These are phyloP conservation scores for Drosophila nannoptera DNA, from an alignment of 1,140 invertebrate species.

Conservation along the genomic window DNA sequence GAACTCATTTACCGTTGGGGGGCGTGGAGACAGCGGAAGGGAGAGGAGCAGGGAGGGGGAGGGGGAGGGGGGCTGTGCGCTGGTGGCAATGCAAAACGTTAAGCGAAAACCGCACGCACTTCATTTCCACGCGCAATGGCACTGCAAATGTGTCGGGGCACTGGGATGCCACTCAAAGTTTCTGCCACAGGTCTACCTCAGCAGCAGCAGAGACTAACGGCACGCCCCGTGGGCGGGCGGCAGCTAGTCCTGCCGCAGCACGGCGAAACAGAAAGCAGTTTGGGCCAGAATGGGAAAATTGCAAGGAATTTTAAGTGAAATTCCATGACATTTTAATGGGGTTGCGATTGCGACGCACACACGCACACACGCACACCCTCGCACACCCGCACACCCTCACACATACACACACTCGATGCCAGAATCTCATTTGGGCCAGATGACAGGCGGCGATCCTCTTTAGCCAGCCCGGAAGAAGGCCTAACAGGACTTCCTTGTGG, in stretches of 20 bases:
- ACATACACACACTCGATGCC: conserved; percentile 19
- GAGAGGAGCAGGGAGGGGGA: no score
- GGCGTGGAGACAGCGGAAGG: no score
- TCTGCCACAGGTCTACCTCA: conserved; percentile 32
- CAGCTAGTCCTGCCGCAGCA: conserved; percentile 4
- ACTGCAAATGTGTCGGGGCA: conserved; percentile 39
- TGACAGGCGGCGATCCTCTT: conserved; percentile 18
- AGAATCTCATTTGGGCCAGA: conserved; percentile 7
- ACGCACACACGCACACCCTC: not conserved
- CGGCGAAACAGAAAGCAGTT: conserved; percentile 55
- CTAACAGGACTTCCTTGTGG: not conserved
- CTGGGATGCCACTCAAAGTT: conserved; percentile 47
- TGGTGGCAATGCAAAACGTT: conserved; percentile 32
- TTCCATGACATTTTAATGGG: conserved; percentile 76
- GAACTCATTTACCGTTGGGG: no score
- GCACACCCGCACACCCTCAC: conserved; percentile 24
- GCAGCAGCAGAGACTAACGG: conserved; percentile 13
- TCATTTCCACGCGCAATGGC: conserved; percentile 42
- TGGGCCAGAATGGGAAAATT: conserved; percentile 44
- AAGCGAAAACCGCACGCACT: conserved; percentile 49
- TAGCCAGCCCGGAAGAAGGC: conserved; percentile 1
- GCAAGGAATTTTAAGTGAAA: conserved; percentile 69
- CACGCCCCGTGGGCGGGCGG: not conserved
- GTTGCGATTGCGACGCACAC: conserved; percentile 36
- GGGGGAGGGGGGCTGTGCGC: conserved; percentile 3